Evolutionary conservation across 2,888 invertebrate species (phyloP).

Genomic region (Aporophyla lueneburgensis): DNA sequence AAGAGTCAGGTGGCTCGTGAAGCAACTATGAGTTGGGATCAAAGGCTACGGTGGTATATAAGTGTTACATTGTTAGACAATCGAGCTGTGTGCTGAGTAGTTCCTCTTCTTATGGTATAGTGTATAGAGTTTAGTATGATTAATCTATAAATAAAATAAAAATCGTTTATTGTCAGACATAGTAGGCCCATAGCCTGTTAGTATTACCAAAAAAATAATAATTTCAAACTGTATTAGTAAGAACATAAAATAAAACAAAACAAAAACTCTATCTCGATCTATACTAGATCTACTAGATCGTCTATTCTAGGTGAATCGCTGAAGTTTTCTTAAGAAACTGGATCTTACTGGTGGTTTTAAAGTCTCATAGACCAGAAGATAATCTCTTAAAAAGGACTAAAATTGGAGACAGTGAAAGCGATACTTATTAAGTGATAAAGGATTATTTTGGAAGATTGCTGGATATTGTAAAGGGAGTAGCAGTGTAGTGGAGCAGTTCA

Average conservation of each 20-base stretch:
- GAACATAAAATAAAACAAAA: too few species aligned
- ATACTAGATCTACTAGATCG: too few species aligned
- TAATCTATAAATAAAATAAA: too few species aligned
- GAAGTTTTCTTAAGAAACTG: not conserved
- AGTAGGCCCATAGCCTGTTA: too few species aligned
- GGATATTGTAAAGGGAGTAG: not conserved
- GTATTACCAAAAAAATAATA: too few species aligned
- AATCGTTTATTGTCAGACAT: too few species aligned
- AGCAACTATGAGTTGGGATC: constrained; percentile 58
- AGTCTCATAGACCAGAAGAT: not conserved
- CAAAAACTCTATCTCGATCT: too few species aligned
- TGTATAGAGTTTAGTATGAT: not conserved
- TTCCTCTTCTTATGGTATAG: constrained; percentile 32
- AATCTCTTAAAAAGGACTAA: not conserved
- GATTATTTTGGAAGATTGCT: not conserved
- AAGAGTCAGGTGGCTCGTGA: constrained; percentile 45
- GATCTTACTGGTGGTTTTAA: not conserved
- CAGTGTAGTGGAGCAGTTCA: not conserved
- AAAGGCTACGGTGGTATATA: constrained; percentile 51
- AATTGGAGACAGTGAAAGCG: not conserved
- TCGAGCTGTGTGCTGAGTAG: constrained; percentile 36
- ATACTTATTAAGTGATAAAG: not conserved
- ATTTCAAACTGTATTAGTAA: too few species aligned
- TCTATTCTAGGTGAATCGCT: too few species aligned
- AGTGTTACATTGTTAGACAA: constrained; percentile 60